Percentiles rank a stretch among this genome's conserved stretches.
Evolutionary conservation across 30 jellyfish, hydroid and myxozoan genomes (phyloP).

Genomic region (Aurelia sp.): DNA sequence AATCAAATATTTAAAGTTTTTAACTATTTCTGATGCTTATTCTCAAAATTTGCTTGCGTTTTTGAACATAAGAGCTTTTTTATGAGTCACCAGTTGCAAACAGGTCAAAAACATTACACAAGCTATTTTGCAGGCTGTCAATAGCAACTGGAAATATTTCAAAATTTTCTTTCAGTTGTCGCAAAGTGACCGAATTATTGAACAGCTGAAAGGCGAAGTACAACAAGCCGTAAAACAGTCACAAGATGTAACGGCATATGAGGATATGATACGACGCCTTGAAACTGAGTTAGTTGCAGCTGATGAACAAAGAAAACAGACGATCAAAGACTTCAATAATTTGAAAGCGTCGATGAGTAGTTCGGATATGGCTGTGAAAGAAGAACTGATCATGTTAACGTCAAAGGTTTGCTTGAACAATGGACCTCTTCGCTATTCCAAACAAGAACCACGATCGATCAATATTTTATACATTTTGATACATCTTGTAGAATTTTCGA

Average conservation of each 20-base stretch:
- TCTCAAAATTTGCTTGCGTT: too few relatives aligned
- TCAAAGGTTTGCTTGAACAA: slow-evolving; percentile 31
- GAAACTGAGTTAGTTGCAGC: slow-evolving; percentile 66
- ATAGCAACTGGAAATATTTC: not conserved
- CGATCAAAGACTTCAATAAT: slow-evolving; percentile 38
- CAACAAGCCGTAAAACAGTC: slow-evolving; percentile 68
- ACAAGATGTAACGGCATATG: slow-evolving; percentile 74
- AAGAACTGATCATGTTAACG: slow-evolving; percentile 32
- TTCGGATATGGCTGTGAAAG: slow-evolving; percentile 62
- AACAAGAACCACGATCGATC: too few relatives aligned
- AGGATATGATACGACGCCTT: slow-evolving; percentile 62
- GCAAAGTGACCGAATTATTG: slow-evolving; percentile 64
- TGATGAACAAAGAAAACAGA: slow-evolving; percentile 65
- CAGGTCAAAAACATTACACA: not conserved
- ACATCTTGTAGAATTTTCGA: too few relatives aligned
- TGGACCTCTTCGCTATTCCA: too few relatives aligned
- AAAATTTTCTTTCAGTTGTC: slow-evolving; percentile 8
- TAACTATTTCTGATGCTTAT: too few relatives aligned
- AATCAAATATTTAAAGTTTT: too few relatives aligned
- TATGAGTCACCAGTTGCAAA: too few relatives aligned
- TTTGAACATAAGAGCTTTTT: too few relatives aligned
- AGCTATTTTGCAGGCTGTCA: not conserved
- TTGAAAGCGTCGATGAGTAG: slow-evolving; percentile 53
- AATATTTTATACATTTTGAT: too few relatives aligned
- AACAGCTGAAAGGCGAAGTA: slow-evolving; percentile 55